A percentile compares a stretch with the other conserved stretches of the same genome.
These are phyloP conservation scores for Phalera bucephala DNA, from an alignment of 2,888 invertebrate species.

Conservation along the genomic window DNA sequence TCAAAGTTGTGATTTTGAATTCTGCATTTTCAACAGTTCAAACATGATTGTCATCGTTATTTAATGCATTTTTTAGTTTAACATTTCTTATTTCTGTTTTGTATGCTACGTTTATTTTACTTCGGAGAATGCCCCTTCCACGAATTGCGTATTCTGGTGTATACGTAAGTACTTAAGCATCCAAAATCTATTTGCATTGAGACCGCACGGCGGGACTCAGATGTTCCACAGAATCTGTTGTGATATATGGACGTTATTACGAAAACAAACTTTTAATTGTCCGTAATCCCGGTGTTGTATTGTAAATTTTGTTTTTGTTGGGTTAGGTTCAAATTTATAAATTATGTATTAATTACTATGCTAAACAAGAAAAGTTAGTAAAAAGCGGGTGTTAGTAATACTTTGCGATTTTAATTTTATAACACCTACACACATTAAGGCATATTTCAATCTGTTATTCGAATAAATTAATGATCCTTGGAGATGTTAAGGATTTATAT, in stretches of 20 bases:
- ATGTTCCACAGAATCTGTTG: conserved; percentile 53
- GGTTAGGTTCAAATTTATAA: conserved; percentile 14
- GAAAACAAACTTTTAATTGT: conserved; percentile 77
- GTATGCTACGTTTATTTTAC: too few species aligned
- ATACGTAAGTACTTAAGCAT: conserved; percentile 22
- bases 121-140: too few species aligned
- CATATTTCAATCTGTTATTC: too few species aligned
- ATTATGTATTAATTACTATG: conserved; percentile 15
- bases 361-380: neutral
- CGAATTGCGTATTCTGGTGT: too few species aligned
- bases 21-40: too few species aligned
- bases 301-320: conserved; percentile 45
- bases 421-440: too few species aligned
- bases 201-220: conserved; percentile 57
- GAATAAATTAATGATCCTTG: too few species aligned
- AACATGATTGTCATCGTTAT: too few species aligned
- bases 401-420: neutral
- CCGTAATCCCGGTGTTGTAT: conserved; percentile 61
- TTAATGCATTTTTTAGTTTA: conserved; percentile 20
- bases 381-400: neutral
- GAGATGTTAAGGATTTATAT: too few species aligned
- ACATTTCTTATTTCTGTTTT: too few species aligned
- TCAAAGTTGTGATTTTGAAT: too few species aligned
- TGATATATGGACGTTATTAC: conserved; percentile 72
- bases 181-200: conserved; percentile 58